Evolutionary conservation across 2,797 vertebrate species (phyloP).

Genomic region (Thaleichthys pacificus): DNA sequence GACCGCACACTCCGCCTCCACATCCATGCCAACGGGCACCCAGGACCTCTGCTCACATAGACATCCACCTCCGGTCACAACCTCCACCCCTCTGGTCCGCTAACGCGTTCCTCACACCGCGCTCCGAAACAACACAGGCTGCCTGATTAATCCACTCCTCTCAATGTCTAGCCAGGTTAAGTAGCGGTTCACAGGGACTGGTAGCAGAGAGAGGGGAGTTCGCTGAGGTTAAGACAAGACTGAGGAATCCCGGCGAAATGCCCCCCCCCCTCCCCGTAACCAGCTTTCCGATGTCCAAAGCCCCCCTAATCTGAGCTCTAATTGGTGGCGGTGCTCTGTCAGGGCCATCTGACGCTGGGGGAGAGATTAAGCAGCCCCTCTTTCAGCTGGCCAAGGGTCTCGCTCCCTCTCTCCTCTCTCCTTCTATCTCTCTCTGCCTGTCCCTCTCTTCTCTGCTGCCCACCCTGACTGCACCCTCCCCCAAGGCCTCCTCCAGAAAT

Average conservation of each 20-base stretch:
- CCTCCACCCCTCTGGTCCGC: slow-evolving; percentile 3
- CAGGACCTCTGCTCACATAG: slow-evolving; percentile 12
- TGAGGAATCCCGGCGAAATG: slow-evolving; percentile 44
- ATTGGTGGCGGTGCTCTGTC: slow-evolving; percentile 66
- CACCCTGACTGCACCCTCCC: slow-evolving; percentile 47
- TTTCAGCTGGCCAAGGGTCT: slow-evolving; percentile 32
- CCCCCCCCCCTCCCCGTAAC: slow-evolving; percentile 24
- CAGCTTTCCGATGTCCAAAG: slow-evolving; percentile 64
- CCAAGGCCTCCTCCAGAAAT: slow-evolving; percentile 1
- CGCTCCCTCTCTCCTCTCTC: slow-evolving; percentile 38
- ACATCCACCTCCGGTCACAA: slow-evolving; percentile 28
- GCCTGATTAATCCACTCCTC: slow-evolving; percentile 62
- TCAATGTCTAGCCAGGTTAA: slow-evolving; percentile 70
- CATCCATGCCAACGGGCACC: slow-evolving; percentile 34
- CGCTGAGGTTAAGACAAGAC: slow-evolving; percentile 39
- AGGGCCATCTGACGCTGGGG: slow-evolving; percentile 64
- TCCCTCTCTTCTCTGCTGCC: background rate
- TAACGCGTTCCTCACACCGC: background rate
- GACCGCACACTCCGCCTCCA: slow-evolving; percentile 23
- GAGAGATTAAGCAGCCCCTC: slow-evolving; percentile 59
- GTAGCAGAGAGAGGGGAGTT: slow-evolving; percentile 16
- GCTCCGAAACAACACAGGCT: slow-evolving; percentile 21
- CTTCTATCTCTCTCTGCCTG: slow-evolving; percentile 22
- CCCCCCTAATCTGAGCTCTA: slow-evolving; percentile 66
- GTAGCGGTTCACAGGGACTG: slow-evolving; percentile 40